A percentile compares a stretch with the other conserved stretches of the same genome.
phyloP scores from a whole-genome alignment of 2,888 invertebrate genomes.

The Elysia crispata region DNA sequence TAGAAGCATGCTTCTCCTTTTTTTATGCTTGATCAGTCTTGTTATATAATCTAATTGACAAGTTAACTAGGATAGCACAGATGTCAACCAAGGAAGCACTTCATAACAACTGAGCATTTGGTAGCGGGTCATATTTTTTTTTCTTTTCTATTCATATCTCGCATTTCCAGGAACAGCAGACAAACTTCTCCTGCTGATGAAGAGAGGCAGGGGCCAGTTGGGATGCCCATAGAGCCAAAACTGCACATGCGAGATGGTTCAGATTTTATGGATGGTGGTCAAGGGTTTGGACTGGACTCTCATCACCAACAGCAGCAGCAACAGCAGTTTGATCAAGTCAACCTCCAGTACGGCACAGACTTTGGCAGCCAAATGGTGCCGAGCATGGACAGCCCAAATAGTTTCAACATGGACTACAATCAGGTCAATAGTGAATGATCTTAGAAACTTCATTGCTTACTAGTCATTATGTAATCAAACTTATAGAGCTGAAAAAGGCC shows the following conservation, averaged over 20 bases:
- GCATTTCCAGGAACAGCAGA: conserved; percentile 82
- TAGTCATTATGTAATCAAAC: no score
- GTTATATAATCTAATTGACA: no score
- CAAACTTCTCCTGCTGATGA: conserved; percentile 95
- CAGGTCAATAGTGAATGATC: no score
- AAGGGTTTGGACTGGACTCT: conserved; percentile 34
- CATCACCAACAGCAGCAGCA: conserved; percentile 27
- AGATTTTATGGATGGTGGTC: conserved; percentile 63
- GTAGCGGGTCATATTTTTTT: no score
- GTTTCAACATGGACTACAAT: conserved; percentile 75
- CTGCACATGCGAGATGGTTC: conserved; percentile 54
- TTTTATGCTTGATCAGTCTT: no score
- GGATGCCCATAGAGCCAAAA: conserved; percentile 58
- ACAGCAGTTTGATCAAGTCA: conserved; percentile 74
- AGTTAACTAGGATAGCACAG: no score
- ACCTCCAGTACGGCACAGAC: conserved; percentile 61
- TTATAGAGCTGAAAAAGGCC: no score
- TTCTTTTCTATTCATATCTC: no score
- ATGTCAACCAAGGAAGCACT: no score
- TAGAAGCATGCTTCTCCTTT: no score
- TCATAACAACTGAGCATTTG: no score
- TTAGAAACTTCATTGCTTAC: no score
- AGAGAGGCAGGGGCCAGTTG: conserved; percentile 79
- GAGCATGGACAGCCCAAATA: conserved; percentile 77
- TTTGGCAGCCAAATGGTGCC: conserved; percentile 71